phyloP scores from a whole-genome alignment of 2,797 vertebrate genomes.

The Centroberyx gerrardi region DNA sequence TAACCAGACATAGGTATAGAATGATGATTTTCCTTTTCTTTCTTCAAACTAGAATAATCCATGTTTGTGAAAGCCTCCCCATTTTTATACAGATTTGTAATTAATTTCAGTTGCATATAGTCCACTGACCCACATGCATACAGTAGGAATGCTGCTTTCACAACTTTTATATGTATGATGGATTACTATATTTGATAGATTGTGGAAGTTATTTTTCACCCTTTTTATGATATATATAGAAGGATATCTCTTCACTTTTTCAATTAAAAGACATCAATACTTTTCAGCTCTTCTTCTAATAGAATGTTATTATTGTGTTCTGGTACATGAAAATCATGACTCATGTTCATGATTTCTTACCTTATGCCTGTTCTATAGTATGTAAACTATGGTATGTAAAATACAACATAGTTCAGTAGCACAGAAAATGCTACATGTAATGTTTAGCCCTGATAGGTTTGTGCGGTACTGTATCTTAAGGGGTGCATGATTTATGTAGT shows the following conservation, averaged over 20 bases:
- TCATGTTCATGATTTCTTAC: neutral
- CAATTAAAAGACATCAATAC: neutral
- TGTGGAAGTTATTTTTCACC: neutral
- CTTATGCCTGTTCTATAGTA: neutral
- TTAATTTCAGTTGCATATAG: too few relatives aligned
- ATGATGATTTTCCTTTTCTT: slow-evolving; percentile 7
- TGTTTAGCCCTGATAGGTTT: neutral
- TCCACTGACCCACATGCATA: neutral
- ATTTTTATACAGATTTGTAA: too few relatives aligned
- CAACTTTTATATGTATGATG: too few relatives aligned
- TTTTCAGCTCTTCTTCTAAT: neutral
- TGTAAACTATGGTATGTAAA: neutral
- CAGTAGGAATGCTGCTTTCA: too few relatives aligned
- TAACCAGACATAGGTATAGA: slow-evolving; percentile 28
- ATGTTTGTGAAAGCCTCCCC: neutral
- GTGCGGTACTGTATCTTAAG: slow-evolving; percentile 1
- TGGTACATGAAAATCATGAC: neutral
- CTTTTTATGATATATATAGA: neutral
- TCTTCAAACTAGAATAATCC: slow-evolving; percentile 17
- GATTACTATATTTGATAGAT: neutral
- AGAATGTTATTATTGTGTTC: neutral
- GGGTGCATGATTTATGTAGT: slow-evolving; percentile 6
- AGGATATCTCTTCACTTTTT: neutral
- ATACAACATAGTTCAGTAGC: neutral
- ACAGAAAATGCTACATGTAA: neutral